Evolutionary conservation across 1,140 invertebrate species (phyloP).

Genomic region (Eupristina koningsbergeri): DNA sequence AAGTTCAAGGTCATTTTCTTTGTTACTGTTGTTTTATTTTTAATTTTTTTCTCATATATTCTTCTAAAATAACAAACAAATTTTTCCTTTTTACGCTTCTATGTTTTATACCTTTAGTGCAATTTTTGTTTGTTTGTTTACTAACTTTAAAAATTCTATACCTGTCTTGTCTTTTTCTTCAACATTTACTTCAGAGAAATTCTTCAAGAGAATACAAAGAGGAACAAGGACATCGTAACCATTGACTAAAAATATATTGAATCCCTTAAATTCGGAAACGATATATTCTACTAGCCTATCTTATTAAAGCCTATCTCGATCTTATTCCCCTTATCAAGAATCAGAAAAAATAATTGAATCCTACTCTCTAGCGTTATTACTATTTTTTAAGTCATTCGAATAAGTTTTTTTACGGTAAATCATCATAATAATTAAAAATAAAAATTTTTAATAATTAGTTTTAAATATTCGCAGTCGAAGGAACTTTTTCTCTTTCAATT

Average conservation of each 20-base stretch:
- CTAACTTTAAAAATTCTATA: too few species aligned
- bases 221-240: too few species aligned
- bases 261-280: slow-evolving; percentile 77
- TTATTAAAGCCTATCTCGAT: slow-evolving; percentile 82
- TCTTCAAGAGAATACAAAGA: too few species aligned
- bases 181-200: too few species aligned
- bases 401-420: neutral
- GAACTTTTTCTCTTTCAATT: neutral
- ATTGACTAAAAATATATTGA: slow-evolving; percentile 78
- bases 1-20: too few species aligned
- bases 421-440: neutral
- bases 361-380: slow-evolving; percentile 40
- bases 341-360: slow-evolving; percentile 53
- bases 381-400: neutral
- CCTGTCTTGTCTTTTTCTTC: too few species aligned
- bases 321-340: slow-evolving; percentile 78
- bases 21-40: too few species aligned
- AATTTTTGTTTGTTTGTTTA: too few species aligned
- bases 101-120: too few species aligned
- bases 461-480: neutral
- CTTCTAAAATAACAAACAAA: too few species aligned
- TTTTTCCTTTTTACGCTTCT: too few species aligned
- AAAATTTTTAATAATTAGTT: neutral
- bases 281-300: slow-evolving; percentile 82
- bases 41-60: too few species aligned